These are phyloP conservation scores for Melanotaenia duboulayi DNA, from an alignment of 2,113 vertebrate species.

Conservation along the genomic window DNA sequence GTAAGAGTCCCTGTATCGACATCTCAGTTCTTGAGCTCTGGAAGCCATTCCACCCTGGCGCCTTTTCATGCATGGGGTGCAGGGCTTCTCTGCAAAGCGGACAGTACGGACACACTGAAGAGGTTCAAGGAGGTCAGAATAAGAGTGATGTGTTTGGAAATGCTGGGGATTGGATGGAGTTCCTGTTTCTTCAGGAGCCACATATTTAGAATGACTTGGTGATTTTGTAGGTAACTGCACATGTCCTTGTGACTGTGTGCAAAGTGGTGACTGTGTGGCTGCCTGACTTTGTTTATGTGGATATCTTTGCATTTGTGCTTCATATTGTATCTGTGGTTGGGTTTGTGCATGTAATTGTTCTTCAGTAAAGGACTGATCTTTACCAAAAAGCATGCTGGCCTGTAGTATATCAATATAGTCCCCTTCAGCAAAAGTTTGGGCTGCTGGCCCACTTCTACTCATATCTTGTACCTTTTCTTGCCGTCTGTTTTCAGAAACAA, in stretches of 20 bases:
- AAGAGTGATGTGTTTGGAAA: conserved; percentile 30
- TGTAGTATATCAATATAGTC: conserved; percentile 88
- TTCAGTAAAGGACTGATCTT: conserved; percentile 22
- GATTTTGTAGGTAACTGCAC: conserved; percentile 24
- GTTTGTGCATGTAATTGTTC: conserved; percentile 39
- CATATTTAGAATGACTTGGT: conserved; percentile 19
- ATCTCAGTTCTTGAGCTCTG: conserved; percentile 67
- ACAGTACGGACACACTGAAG: conserved; percentile 59
- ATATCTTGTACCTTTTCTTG: conserved; percentile 30
- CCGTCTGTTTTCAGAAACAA: conserved; percentile 35
- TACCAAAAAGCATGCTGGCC: conserved; percentile 66
- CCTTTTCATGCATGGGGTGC: conserved; percentile 77
- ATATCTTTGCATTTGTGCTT: conserved; percentile 28
- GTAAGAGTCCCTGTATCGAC: conserved; percentile 84
- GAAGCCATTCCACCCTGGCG: conserved; percentile 70
- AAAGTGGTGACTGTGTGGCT: conserved; percentile 1
- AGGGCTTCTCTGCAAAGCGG: conserved; percentile 81
- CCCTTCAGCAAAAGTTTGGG: conserved; percentile 67
- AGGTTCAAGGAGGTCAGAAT: conserved; percentile 6
- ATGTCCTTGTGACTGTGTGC: conserved; percentile 24
- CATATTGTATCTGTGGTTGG: conserved; percentile 19
- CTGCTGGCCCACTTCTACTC: conserved; percentile 13
- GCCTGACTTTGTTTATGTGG: conserved; percentile 22
- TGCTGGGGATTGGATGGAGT: conserved; percentile 8
- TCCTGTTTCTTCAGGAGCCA: conserved; percentile 6